Evolutionary conservation across 2,888 invertebrate species (phyloP).

Genomic region (Synanthedon myopaeformis): DNA sequence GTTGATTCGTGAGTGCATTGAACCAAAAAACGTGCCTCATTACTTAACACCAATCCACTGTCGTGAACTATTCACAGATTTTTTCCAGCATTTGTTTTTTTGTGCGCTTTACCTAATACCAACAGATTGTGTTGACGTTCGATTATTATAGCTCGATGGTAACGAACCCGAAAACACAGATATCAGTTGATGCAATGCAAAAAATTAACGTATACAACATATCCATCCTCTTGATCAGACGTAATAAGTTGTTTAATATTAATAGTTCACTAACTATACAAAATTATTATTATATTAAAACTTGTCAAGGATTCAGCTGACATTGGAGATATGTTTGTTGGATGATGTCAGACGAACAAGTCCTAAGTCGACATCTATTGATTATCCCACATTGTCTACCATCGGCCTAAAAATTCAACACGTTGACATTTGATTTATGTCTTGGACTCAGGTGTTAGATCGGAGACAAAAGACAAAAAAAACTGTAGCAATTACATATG

Average conservation of each 20-base stretch:
- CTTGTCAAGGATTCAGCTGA: constrained; percentile 34
- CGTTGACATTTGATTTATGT: constrained; percentile 64
- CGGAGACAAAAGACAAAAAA: constrained; percentile 34
- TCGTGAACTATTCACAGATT: constrained; percentile 48
- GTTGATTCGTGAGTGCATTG: constrained; percentile 62
- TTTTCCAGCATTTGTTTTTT: constrained; percentile 39
- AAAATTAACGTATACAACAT: background rate
- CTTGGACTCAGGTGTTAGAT: constrained; percentile 52
- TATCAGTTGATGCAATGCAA: background rate
- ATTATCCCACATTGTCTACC: constrained; percentile 42
- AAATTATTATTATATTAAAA: constrained; percentile 3
- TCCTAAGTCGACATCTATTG: constrained; percentile 41
- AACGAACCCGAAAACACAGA: background rate
- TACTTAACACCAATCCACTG: constrained; percentile 50
- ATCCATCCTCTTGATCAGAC: background rate
- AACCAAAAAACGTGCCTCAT: constrained; percentile 63
- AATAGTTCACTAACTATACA: background rate
- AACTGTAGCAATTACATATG: constrained; percentile 45
- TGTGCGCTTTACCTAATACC: constrained; percentile 37
- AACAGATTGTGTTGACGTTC: constrained; percentile 43
- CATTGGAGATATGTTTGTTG: constrained; percentile 15
- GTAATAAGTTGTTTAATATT: background rate
- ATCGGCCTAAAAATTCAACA: constrained; percentile 39
- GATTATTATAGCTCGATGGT: constrained; percentile 16
- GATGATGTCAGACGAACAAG: constrained; percentile 10